These are phyloP conservation scores for Sebastes trivittatus DNA, from an alignment of 2,797 vertebrate species.

Conservation along the genomic window DNA sequence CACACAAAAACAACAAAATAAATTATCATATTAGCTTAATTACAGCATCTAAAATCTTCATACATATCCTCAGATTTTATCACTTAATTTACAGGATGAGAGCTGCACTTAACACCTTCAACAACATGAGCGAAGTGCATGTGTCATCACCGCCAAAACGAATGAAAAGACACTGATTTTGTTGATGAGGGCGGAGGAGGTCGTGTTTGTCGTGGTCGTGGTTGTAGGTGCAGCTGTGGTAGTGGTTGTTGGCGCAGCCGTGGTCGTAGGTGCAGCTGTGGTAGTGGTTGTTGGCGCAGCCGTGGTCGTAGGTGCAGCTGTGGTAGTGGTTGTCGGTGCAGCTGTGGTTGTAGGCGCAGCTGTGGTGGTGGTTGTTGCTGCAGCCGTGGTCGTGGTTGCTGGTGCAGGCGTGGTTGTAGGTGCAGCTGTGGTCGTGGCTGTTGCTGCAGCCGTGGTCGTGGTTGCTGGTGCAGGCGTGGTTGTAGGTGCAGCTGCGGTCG, in stretches of 20 bases:
- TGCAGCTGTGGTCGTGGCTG: accelerated
- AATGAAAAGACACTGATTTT: neutral
- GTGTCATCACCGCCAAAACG: neutral
- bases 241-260: accelerated
- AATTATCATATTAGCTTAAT: neutral
- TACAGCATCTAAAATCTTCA: neutral
- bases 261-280: accelerated
- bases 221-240: accelerated
- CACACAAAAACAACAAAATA: neutral
- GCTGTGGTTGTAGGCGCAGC: neutral
- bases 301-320: accelerated
- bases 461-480: neutral
- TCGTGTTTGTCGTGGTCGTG: accelerated
- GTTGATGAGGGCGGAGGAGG: neutral
- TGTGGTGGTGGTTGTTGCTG: accelerated
- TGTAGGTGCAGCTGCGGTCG: accelerated
- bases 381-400: accelerated
- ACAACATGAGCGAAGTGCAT: neutral
- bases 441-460: accelerated
- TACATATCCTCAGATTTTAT: neutral
- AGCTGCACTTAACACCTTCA: neutral
- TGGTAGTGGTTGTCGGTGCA: too few species aligned
- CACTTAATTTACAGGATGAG: neutral
- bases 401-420: neutral
- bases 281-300: too few species aligned